A percentile compares a stretch with the other conserved stretches of the same genome.
These are phyloP conservation scores for Sinotaia quadrata DNA, from an alignment of 2,888 invertebrate genomes.

Conservation along the genomic window DNA sequence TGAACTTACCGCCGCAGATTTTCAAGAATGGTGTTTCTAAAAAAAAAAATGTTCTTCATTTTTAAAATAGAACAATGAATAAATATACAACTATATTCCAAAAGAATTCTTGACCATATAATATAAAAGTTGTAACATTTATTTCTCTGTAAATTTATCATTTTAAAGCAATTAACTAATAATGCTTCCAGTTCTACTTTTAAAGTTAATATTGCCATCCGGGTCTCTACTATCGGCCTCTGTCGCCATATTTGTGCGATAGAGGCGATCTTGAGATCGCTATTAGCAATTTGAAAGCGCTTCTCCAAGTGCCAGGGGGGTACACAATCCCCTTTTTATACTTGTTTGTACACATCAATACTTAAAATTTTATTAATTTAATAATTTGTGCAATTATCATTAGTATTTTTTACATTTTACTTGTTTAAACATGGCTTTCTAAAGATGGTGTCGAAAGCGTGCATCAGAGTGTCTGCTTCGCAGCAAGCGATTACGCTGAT, in stretches of 20 bases:
- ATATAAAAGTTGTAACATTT: no score
- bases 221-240: no score
- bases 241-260: slow-evolving; percentile 35
- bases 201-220: no score
- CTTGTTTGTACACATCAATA: not conserved
- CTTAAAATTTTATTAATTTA: not conserved
- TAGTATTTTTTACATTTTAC: slow-evolving; percentile 14
- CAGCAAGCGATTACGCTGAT: slow-evolving; percentile 30
- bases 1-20: no score
- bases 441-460: slow-evolving; percentile 32
- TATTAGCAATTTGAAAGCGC: slow-evolving; percentile 21
- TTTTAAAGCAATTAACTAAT: no score
- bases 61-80: no score
- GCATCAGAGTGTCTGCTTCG: slow-evolving; percentile 36
- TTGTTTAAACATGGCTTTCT: slow-evolving; percentile 31
- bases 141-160: no score
- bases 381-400: not conserved
- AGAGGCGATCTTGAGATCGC: slow-evolving; percentile 36
- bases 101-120: no score
- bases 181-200: no score
- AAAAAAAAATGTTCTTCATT: no score
- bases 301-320: slow-evolving; percentile 36
- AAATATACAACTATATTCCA: no score
- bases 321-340: slow-evolving; percentile 17
- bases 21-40: no score